A percentile compares a stretch with the other conserved stretches of the same genome.
These are phyloP conservation scores for Anoncus sp. DNA, from an alignment of 2,888 invertebrate genomes.

Conservation along the genomic window DNA sequence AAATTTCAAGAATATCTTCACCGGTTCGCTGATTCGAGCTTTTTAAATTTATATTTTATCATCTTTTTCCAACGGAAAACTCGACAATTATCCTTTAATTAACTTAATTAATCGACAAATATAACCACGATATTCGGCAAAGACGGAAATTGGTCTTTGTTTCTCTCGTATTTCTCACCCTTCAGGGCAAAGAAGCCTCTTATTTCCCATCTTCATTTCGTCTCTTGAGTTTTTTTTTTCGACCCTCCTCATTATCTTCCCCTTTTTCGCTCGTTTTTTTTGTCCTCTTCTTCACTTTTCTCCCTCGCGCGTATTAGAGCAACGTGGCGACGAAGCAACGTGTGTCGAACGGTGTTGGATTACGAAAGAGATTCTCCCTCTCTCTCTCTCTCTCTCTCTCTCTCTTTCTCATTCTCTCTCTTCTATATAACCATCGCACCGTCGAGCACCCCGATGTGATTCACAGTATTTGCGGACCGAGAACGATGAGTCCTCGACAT, in stretches of 20 bases:
- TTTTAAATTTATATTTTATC: neutral
- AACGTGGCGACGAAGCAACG: constrained; percentile 51
- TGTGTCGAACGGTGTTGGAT: constrained; percentile 65
- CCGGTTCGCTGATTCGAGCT: constrained; percentile 12
- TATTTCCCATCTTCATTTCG: constrained; percentile 47
- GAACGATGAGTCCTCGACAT: constrained; percentile 51
- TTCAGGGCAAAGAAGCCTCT: constrained; percentile 43
- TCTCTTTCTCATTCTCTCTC: constrained; percentile 53
- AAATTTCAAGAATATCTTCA: neutral
- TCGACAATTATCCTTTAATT: neutral
- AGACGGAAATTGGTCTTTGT: constrained; percentile 30
- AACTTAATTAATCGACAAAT: constrained; percentile 35
- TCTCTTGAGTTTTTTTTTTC: constrained; percentile 37
- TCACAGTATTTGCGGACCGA: constrained; percentile 75
- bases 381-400: constrained; percentile 24
- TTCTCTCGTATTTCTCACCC: constrained; percentile 17
- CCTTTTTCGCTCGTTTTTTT: constrained; percentile 42
- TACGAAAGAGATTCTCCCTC: constrained; percentile 56
- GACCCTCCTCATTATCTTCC: constrained; percentile 57
- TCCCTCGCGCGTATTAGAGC: constrained; percentile 58
- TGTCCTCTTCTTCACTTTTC: constrained; percentile 44
- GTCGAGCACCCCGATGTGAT: constrained; percentile 70
- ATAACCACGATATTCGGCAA: neutral
- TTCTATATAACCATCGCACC: constrained; percentile 36
- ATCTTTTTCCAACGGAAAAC: neutral